Evolutionary conservation across 2,113 vertebrate species (phyloP), one percentile per base, ranked within the genome.

Genomic region (Phaethornis superciliosus): DNA sequence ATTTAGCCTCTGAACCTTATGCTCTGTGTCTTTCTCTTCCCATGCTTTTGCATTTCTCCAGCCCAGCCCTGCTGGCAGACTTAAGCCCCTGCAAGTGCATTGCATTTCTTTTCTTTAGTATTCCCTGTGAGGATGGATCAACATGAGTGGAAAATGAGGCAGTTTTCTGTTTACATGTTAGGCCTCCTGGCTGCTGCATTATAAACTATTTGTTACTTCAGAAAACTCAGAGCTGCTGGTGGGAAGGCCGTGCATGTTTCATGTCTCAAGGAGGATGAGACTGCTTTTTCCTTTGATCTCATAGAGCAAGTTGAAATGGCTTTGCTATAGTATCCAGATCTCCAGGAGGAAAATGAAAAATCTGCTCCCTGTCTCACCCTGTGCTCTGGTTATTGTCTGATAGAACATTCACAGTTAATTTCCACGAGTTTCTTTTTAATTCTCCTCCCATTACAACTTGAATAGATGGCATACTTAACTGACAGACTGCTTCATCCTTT

Each of bases 1-100:
- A 37, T 93, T 93, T 78, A 90, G n/a, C 77, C 49, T 89, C 68
- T 95, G 63, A 83, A 82, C 58, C 30, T 85, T 49, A 28, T 24
- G 20, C 60, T 92, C 33, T 37, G 10, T 65, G 35, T 85, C 78
- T 72, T 71, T 67, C 30, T 77, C 51, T 79, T 90, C 52, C 32
- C 24, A 5, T 68, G 32, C 54, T 75, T 92, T 87, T 93, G 81
- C 37, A 60, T 70, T 85, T 94, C 10, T 19, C 21, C 18, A 42
- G 21, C 69, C 21, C 18, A 42, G 21, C 69, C 52, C 46, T 46
- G 37, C 44, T 72, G 4, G 88, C 56, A 81, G 49, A 81, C 23
- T 83, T n/a, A 28, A 75, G 40, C 44, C 65, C 46, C 59, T 81
- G 44, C 21, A 59, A 81, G 40, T 21, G 27, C 65, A 35, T 22